Evolutionary conservation across 2,113 vertebrate genomes (phyloP), one percentile per base, ranked within the genome.

Genomic region (Riparia riparia): DNA sequence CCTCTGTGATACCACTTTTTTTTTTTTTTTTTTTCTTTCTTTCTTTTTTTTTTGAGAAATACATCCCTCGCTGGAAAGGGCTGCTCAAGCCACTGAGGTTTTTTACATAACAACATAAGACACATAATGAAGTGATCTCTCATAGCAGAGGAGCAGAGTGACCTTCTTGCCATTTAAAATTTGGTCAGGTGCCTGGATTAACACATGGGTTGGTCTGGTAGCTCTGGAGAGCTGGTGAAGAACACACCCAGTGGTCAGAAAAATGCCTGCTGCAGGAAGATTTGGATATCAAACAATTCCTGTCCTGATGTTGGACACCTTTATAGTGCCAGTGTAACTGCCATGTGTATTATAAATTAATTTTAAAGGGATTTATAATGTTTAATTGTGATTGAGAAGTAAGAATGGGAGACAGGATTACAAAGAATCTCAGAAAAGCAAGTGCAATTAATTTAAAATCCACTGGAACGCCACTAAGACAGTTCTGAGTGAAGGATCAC

Each of bases 11-110:
- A 32, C 5, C 14, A 69, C 9, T 31, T 10, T 2, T 34, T 6
- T 25, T 11, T 22, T 28, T 5, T 16, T 6, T 28, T 14, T 1
- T 7, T 8, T 12, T n/a, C n/a, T n/a, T n/a, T n/a, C n/a, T n/a
- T n/a, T n/a, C n/a, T 34, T 6, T 25, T 11, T 22, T 24, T 54
- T 51, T 53, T 64, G 25, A 39, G 5, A 54, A 73, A 53, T 41
- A 11, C 9, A 18, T 53, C 29, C 25, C 10, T 83, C 3, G 0
- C 51, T 50, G 31, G 47, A 86, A 85, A 79, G 49, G 7, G 14
- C 41, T 64, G 28, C 42, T 95, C 50, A 82, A 24, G 18, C 50
- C 26, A 10, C 61, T 80, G 54, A 34, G 15, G 10, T 16, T 44
- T 86, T 58, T 34, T 86, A n/a, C 66, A 28, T 26, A 68, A 65